phyloP scores from a whole-genome alignment of 2,113 vertebrate species.

The Phoenicopterus ruber region DNA sequence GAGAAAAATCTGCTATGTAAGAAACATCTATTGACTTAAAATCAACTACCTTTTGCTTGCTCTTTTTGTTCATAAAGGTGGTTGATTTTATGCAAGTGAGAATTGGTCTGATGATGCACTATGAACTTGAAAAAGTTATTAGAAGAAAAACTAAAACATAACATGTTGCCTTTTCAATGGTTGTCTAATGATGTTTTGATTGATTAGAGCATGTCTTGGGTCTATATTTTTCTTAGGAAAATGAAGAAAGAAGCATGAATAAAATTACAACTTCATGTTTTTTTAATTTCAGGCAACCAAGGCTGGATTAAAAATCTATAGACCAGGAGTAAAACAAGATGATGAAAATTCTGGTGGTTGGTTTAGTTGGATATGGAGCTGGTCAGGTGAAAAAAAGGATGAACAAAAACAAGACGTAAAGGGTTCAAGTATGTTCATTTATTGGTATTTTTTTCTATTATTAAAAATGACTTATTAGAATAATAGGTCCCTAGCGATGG shows the following conservation, averaged over 20 bases:
- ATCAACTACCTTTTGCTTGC: not conserved
- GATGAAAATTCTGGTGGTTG: constrained; percentile 88
- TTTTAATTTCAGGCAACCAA: constrained; percentile 81
- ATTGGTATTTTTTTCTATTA: not conserved
- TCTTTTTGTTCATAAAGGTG: not conserved
- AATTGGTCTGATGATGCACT: not conserved
- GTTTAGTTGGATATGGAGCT: constrained; percentile 92
- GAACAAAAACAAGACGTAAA: constrained; percentile 76
- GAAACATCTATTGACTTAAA: not conserved
- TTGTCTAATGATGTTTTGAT: not conserved
- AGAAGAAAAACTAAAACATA: not conserved
- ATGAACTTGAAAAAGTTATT: not conserved
- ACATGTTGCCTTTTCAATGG: not conserved
- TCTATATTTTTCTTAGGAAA: not conserved
- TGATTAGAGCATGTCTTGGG: not conserved
- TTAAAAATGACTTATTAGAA: not conserved
- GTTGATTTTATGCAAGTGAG: not conserved
- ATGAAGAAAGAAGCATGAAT: not conserved
- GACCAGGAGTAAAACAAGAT: constrained; percentile 84
- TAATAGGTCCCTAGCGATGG: not conserved
- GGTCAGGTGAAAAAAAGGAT: constrained; percentile 73
- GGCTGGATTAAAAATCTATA: constrained; percentile 86
- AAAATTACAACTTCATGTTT: not conserved
- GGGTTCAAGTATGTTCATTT: constrained; percentile 77
- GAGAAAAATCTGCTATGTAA: not conserved